Evolutionary conservation across 2,113 vertebrate genomes (phyloP).

Genomic region (Perognathus longimembris): DNA sequence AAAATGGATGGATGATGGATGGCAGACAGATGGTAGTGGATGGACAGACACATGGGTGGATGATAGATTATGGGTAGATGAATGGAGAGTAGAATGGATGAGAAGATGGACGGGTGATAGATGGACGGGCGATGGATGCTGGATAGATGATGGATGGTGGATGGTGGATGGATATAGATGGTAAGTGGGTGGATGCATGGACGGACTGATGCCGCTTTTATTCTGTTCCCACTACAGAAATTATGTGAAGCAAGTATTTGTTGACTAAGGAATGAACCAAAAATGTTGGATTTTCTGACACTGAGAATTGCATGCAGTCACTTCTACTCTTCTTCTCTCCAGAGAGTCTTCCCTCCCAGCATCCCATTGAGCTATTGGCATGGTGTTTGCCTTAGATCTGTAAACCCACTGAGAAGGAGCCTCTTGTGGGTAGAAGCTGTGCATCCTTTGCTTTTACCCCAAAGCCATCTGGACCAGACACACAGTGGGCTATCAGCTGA

Average conservation of each 20-base stretch:
- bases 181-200: background rate
- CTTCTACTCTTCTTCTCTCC: background rate
- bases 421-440: background rate
- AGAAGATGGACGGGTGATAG: background rate
- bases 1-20: too few relatives aligned
- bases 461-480: background rate
- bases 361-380: accelerated
- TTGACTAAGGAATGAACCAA: background rate
- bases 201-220: background rate
- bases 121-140: background rate
- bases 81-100: background rate
- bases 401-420: background rate
- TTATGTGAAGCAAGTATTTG: background rate
- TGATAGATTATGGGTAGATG: too few relatives aligned
- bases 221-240: background rate
- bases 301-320: background rate
- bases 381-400: background rate
- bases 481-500: constrained; percentile 29
- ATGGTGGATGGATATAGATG: background rate
- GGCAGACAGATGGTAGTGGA: background rate
- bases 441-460: background rate
- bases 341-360: background rate
- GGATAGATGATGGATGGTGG: accelerated
- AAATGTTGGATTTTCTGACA: background rate
- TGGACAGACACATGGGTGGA: too few relatives aligned